Evolutionary conservation across 2,888 invertebrate species (phyloP), one percentile per base, ranked within the genome.

Genomic region (Anodontia alba): DNA sequence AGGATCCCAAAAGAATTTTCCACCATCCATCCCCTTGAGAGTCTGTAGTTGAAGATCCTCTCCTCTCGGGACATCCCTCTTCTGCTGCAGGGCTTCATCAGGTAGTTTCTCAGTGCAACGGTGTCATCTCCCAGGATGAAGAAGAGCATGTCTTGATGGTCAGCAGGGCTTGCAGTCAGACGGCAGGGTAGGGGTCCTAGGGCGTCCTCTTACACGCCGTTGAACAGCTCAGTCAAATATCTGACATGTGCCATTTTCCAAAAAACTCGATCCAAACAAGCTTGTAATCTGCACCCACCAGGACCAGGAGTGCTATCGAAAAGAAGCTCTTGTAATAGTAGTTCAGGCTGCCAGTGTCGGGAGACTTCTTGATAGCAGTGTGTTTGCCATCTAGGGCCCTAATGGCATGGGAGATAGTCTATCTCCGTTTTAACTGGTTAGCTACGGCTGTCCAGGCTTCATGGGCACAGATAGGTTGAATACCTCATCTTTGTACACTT

Each of bases 381-480:
- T 84, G 86, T 57, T 84, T 86, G n/a, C 81, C 78, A 77, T 80
- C 80, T 62, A 82, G 68, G 67, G 79, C 84, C 15, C 86, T 81
- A 57, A 73, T 15, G 12, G 62, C 74, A 51, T 78, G 72, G 26
- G 84, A n/a, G 80, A 80, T 20, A 66, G 80, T 77, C 82, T 76
- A 84, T 57, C 73, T 79, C 20, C 76, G 38, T 66, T 80, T 76
- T 71, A 84, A 86, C 69, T 81, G 29, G 29, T 57, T 26, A 29
- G 57, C 57, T 29, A 57, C 7, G 7, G 29, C 57, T 73, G 26
- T 75, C 84, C 81, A 86, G 8, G 42, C 84, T 42, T 76, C 81
- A 67, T 70, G 72, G 46, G 23, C 46, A n/a, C n/a, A n/a, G n/a
- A n/a, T n/a, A n/a, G n/a, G n/a, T n/a, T 29, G 49, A 84, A 33